phyloP scores from a whole-genome alignment of 2,888 invertebrate species.

The Himalopsyche anomala region DNA sequence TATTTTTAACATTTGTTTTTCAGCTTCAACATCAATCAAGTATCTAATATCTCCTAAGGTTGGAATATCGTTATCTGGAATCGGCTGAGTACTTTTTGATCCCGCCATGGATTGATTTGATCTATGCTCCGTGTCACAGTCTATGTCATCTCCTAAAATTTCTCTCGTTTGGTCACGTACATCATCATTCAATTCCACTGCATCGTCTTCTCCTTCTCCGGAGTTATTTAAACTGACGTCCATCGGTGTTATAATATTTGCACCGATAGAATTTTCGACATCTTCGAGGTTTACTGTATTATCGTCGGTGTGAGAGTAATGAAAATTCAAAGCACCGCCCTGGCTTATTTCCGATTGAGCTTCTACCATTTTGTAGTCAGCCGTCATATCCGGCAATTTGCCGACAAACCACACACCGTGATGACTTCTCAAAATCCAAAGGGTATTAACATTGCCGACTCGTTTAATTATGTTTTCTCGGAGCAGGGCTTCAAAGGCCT shows the following conservation, averaged over 20 bases:
- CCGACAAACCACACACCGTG: not conserved
- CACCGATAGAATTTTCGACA: not conserved
- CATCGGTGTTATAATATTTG: not conserved
- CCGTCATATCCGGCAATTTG: not conserved
- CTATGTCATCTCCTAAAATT: too few species aligned
- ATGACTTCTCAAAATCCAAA: constrained; percentile 21
- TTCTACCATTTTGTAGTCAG: not conserved
- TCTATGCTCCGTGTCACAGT: too few species aligned
- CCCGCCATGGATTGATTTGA: too few species aligned
- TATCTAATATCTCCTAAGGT: not conserved
- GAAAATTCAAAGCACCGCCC: not conserved
- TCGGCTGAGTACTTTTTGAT: too few species aligned
- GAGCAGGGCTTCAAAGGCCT: not conserved
- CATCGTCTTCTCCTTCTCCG: not conserved
- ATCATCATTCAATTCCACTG: too few species aligned
- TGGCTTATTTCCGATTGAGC: not conserved
- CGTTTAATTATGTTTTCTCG: not conserved
- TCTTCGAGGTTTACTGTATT: not conserved
- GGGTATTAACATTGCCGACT: not conserved
- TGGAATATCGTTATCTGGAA: not conserved
- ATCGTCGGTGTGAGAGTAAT: not conserved
- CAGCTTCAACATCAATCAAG: not conserved
- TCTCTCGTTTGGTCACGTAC: too few species aligned
- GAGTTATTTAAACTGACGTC: not conserved
- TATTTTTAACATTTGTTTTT: not conserved